Conservation (phyloP, 2,888 invertebrate genomes). For the Archips xylosteana region DNA sequence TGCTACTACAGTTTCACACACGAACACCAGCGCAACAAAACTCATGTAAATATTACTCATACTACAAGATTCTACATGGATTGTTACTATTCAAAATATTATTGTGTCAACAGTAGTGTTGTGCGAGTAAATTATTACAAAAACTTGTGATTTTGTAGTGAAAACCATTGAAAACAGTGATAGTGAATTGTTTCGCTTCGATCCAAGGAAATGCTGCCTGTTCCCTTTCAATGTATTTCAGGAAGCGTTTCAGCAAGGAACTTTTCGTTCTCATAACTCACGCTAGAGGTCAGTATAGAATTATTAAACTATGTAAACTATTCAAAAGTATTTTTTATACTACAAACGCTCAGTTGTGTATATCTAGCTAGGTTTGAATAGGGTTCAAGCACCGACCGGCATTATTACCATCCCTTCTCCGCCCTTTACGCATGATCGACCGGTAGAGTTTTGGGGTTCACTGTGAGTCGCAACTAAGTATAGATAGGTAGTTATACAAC, state of each 20-base stretch:
- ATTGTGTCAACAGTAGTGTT: constrained; percentile 57
- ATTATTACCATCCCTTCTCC: constrained; percentile 83
- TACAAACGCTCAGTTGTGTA: constrained; percentile 51
- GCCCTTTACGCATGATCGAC: constrained; percentile 86
- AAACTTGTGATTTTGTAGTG: constrained; percentile 67
- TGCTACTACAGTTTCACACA: constrained; percentile 81
- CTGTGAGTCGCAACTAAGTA: constrained; percentile 49
- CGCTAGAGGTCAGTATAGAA: constrained; percentile 83
- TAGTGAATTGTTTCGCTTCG: constrained; percentile 74
- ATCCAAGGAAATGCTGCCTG: constrained; percentile 80
- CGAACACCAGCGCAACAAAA: constrained; percentile 80
- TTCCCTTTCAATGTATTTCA: constrained; percentile 75
- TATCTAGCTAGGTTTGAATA: constrained; percentile 54
- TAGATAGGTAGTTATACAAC: constrained; percentile 9
- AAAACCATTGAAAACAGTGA: constrained; percentile 63
- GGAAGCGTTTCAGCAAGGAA: constrained; percentile 82
- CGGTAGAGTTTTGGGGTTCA: constrained; percentile 83
- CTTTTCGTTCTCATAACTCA: constrained; percentile 80
- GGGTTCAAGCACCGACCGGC: constrained; percentile 80
- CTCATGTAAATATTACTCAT: constrained; percentile 82
- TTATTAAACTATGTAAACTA: constrained; percentile 47
- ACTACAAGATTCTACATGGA: constrained; percentile 77
- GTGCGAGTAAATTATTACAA: constrained; percentile 57
- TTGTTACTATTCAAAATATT: constrained; percentile 70
- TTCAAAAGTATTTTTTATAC: constrained; percentile 43